Evolutionary conservation across 2,797 vertebrate genomes (phyloP).

Genomic region (Melanotaenia parkinsoni): DNA sequence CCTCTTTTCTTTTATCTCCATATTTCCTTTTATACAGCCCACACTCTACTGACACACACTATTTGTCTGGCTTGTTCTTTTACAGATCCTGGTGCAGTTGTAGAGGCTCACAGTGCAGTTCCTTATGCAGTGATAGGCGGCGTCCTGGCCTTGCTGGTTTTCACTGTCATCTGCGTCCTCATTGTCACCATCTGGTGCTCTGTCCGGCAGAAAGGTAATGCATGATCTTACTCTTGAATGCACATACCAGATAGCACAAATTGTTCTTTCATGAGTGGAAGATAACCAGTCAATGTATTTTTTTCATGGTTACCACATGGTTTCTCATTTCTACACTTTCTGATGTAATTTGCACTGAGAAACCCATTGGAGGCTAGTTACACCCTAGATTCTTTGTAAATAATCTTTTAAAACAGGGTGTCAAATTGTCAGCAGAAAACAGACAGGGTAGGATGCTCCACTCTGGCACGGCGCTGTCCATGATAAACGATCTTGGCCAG

Average conservation of each 20-base stretch:
- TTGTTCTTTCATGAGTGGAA: slow-evolving; percentile 5
- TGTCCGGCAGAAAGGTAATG: slow-evolving; percentile 91
- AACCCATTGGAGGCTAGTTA: slow-evolving; percentile 32
- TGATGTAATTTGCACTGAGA: slow-evolving; percentile 29
- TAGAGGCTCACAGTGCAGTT: slow-evolving; percentile 90
- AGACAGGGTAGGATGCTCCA: slow-evolving; percentile 41
- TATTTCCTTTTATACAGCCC: slow-evolving; percentile 25
- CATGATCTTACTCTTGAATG: slow-evolving; percentile 5
- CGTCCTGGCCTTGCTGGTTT: slow-evolving; percentile 91
- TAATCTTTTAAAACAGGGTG: slow-evolving; percentile 60
- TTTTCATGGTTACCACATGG: slow-evolving; percentile 32
- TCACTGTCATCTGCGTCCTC: slow-evolving; percentile 92
- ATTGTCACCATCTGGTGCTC: slow-evolving; percentile 95
- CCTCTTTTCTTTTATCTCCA: slow-evolving; percentile 28
- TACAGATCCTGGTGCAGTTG: slow-evolving; percentile 90
- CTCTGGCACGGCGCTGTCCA: slow-evolving; percentile 25
- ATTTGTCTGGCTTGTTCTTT: slow-evolving; percentile 41
- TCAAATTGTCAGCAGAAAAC: slow-evolving; percentile 55
- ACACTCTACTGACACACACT: slow-evolving; percentile 15
- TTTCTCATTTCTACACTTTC: slow-evolving; percentile 34
- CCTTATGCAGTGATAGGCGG: slow-evolving; percentile 92
- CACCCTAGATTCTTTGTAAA: slow-evolving; percentile 40
- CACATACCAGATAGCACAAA: slow-evolving; percentile 9
- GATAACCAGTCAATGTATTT: slow-evolving; percentile 25
- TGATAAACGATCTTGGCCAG: slow-evolving; percentile 73